phyloP scores from a whole-genome alignment of 1,140 invertebrate species.

The Andrena cerasifolii region DNA sequence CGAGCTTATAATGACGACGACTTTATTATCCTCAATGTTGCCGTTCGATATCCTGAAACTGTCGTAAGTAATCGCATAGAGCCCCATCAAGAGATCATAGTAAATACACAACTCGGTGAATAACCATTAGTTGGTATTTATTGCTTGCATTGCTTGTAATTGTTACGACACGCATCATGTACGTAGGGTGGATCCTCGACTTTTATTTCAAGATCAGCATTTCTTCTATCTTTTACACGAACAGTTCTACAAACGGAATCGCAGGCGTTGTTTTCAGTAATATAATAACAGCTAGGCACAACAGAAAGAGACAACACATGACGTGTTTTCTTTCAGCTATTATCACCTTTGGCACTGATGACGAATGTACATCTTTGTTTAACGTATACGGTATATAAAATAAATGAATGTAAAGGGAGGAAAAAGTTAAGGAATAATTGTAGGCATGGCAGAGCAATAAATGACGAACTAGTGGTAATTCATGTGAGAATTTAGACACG shows the following conservation, averaged over 20 bases:
- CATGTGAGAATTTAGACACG: slow-evolving; percentile 58
- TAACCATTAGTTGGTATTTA: slow-evolving; percentile 77
- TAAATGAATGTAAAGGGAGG: not conserved
- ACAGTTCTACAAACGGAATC: slow-evolving; percentile 22
- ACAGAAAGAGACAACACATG: not conserved
- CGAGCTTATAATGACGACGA: slow-evolving; percentile 88
- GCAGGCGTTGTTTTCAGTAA: slow-evolving; percentile 15
- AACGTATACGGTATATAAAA: slow-evolving; percentile 10
- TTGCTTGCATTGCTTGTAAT: slow-evolving; percentile 69
- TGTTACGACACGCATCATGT: slow-evolving; percentile 33
- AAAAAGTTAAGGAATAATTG: slow-evolving; percentile 5
- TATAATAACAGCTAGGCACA: not conserved
- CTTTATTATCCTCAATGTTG: slow-evolving; percentile 91
- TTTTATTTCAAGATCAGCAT: slow-evolving; percentile 15
- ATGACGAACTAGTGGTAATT: slow-evolving; percentile 72
- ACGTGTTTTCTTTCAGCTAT: not conserved
- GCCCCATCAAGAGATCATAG: slow-evolving; percentile 52
- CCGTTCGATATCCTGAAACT: slow-evolving; percentile 88
- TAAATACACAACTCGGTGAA: slow-evolving; percentile 75
- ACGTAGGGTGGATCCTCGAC: slow-evolving; percentile 9
- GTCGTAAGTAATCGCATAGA: slow-evolving; percentile 82
- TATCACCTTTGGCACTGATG: slow-evolving; percentile 4
- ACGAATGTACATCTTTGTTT: slow-evolving; percentile 40
- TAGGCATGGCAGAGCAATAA: slow-evolving; percentile 67
- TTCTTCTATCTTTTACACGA: slow-evolving; percentile 15